These are phyloP conservation scores for Trachelus iudaicus DNA, from an alignment of 2,888 invertebrate species.

Conservation along the genomic window DNA sequence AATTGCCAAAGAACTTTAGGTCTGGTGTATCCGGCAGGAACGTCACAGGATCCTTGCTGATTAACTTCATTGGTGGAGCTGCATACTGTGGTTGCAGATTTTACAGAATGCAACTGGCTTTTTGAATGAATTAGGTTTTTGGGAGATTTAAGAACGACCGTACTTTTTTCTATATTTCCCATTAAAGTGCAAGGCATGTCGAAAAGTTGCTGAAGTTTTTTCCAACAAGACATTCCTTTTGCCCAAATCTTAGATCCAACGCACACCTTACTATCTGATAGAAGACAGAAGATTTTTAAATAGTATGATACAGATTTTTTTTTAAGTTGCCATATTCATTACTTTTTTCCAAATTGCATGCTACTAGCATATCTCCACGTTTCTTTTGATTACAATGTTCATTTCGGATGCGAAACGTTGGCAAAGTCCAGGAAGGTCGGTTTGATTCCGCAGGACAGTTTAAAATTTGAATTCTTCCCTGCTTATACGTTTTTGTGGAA, in stretches of 20 bases:
- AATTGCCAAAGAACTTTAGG: background rate
- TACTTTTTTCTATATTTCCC: background rate
- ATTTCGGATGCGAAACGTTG: background rate
- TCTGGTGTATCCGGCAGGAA: background rate
- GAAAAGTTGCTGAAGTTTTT: background rate
- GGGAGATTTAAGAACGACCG: background rate
- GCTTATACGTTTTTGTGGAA: background rate
- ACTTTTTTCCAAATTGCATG: background rate
- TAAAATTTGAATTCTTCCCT: background rate
- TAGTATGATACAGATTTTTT: background rate
- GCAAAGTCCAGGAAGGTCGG: background rate
- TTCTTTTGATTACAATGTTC: background rate
- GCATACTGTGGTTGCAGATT: background rate
- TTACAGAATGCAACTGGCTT: background rate
- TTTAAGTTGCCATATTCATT: background rate
- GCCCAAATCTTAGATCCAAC: background rate
- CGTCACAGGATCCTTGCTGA: background rate
- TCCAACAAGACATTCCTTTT: background rate
- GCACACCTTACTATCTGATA: background rate
- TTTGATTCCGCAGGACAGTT: background rate
- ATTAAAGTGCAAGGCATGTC: background rate
- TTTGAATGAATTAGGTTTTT: background rate
- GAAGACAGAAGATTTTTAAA: background rate
- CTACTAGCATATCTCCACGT: background rate
- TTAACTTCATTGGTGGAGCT: background rate